Base-by-base conservation (phyloP, 2,113 vertebrate species). In the Gymnocephalus cernua region DNA sequence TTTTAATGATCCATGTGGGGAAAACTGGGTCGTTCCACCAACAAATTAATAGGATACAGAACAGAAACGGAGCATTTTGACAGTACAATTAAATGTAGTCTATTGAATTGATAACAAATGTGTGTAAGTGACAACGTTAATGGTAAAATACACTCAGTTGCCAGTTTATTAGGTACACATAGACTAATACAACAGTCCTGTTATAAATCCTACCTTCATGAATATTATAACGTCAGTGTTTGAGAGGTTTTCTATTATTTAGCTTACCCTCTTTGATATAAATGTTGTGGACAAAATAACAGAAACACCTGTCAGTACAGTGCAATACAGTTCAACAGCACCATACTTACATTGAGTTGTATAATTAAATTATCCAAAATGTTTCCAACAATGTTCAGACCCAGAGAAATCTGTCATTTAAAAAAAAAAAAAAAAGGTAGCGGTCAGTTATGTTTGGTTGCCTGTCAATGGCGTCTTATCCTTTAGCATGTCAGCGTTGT, bases 1-100 rank as follows among this genome's bases (percentile, higher is more conserved):
- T 81, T 81, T 73, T 63, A 50, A 82, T 74, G 72, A 74, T 74
- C 53, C 62, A 12, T 58, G 61, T 56, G 50, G 32, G 27, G 59
- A 83, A 50, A 85, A 85, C 58, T 69, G 74, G 79, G 65, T 83
- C 32, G 44, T 76, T 88, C 58, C 64, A 59, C 47, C 50, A 1
- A 51, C 74, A 77, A 64, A 79, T 81, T 13, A 70, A 77, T 59
- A 69, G 16, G 56, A 73, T 41, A 6, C 18, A 47, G 54, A 63
- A 4, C 47, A 64, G 13, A 72, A 21, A 47, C 15, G 15, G 59
- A 69, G 48, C 29, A 35, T 69, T 51, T 80, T 48, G 21, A 63
- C 6, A 19, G 23, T 16, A 23, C 56, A 56, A 67, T 8, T 6
- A 5, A 51, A 64, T 6, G 2, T 15, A 10, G 18, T 23, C 7